phyloP scores from a whole-genome alignment of 2,797 vertebrate species.

The Micropoecilia bifurca region DNA sequence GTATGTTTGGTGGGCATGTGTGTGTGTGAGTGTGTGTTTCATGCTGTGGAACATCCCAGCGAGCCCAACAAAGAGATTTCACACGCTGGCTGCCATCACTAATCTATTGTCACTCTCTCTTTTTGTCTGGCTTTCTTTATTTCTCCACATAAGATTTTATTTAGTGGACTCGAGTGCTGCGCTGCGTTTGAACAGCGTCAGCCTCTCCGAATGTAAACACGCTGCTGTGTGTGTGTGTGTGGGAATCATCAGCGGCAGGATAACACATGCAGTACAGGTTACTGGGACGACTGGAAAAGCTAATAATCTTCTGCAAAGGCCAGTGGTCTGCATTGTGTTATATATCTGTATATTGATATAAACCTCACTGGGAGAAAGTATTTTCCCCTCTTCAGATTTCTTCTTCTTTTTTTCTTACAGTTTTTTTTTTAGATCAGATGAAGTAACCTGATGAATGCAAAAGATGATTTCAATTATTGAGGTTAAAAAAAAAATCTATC shows the following conservation, averaged over 20 bases:
- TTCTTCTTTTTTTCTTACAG: neutral
- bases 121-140: constrained; percentile 39
- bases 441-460: neutral
- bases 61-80: constrained; percentile 67
- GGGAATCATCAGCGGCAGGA: constrained; percentile 27
- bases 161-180: constrained; percentile 58
- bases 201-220: constrained; percentile 41
- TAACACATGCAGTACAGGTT: constrained; percentile 12
- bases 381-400: neutral
- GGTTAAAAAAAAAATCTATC: neutral
- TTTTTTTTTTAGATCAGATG: neutral
- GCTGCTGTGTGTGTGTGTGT: constrained; percentile 18
- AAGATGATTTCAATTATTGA: neutral
- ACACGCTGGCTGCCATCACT: constrained; percentile 67
- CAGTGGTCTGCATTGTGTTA: constrained; percentile 32
- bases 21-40: constrained; percentile 44
- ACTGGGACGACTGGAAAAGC: constrained; percentile 26
- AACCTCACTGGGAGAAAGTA: neutral
- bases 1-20: constrained; percentile 46
- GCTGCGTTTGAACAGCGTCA: constrained; percentile 48
- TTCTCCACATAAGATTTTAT: constrained; percentile 51
- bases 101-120: constrained; percentile 62
- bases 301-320: constrained; percentile 43
- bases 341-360: neutral
- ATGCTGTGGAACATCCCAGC: constrained; percentile 41